Evolutionary conservation across 2,888 invertebrate species (phyloP), one percentile per base, ranked within the genome.

Genomic region (Diplazon laetatorius): DNA sequence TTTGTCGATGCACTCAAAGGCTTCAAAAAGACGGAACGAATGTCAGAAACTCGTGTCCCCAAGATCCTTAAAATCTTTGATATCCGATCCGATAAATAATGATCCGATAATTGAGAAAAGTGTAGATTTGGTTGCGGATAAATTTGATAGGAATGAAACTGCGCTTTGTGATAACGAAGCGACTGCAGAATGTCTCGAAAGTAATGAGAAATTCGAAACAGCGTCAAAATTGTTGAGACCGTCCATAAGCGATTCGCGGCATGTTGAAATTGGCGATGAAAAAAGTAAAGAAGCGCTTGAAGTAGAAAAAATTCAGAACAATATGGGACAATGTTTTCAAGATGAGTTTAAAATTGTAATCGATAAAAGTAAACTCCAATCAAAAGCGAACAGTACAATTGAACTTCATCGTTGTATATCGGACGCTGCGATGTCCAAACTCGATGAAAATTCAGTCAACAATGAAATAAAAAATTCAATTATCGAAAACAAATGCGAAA

Each of bases 321-420:
- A 50, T 3, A 35, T 39, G 16, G 30, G 6, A 42, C 10, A n/a
- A 44, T 9, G 20, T 59, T 16, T 37, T 37, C 16, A 16, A 20
- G n/a, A 57, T 14, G 25, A 73, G 12, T 5, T 14, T 37, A 10
- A 69, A 18, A 10, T 59, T 6, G 18, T 59, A 20, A 59, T 8
- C 10, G 9, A 59, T 59, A 16, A 59, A 59, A 59, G 37, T 20
- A 39, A 37, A n/a, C 59, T 4, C 20, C 37, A 39, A 10, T 37
- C 37, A 12, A 37, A 30, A 44, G 60, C 44, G 0, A 62, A 14
- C 9, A 72, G 57, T 14, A 22, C 25, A 0, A 25, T 39, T 1
- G 48, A 78, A 39, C 62, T 68, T 50, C 48, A 60, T 55, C 42
- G 42, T 4, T 59, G 55, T 30, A 20, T 25, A 5, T 62, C 71